Evolutionary conservation across 2,113 vertebrate genomes (phyloP), one percentile per base, ranked within the genome.

Genomic region (Cebus imitator): DNA sequence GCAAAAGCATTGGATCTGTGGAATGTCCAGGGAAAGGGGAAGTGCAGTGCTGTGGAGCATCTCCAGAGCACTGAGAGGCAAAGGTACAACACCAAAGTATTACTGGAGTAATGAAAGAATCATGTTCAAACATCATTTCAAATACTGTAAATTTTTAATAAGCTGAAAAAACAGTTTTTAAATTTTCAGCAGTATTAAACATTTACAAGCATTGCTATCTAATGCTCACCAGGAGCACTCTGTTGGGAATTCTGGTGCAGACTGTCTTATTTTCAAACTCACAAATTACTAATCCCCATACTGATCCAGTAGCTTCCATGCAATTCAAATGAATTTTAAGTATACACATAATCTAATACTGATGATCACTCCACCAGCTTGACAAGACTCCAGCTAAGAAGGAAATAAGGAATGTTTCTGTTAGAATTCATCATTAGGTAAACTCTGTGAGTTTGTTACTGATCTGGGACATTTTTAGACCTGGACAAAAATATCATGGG

Each of bases 21-120:
- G 4, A 11, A 23, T 10, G 2, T n/a, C 27, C 25, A 2, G 23
- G 4, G 20, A 5, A 0, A 5, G 3, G 4, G 10, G 21, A 82
- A 30, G 61, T 23, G 4, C 7, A 6, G 7, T 5, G 8, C 23
- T 23, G 6, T 2, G 3, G 1, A 8, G 4, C 35, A 1, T 66
- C 50, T 25, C 12, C 1, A 20, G 13, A 2, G 5, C 11, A 55
- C 18, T 52, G 45, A 18, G 8, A 68, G 50, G n/a, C 30, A 7
- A 52, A 78, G 11, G 4, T 10, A 6, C 21, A 35, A 3, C 9
- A 4, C 2, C 32, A 66, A 27, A 48, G 21, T 55, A 45, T 3
- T 68, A 27, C 8, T 40, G 17, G 52, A 73, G 1, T 5, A 66
- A 20, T 6, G 43, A 18, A 68, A 20, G 8, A 79, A 37, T 52